Percentiles rank a stretch among this genome's conserved stretches.
Conservation (phyloP, 2,888 invertebrate species). For the Teleiodes luculella region DNA sequence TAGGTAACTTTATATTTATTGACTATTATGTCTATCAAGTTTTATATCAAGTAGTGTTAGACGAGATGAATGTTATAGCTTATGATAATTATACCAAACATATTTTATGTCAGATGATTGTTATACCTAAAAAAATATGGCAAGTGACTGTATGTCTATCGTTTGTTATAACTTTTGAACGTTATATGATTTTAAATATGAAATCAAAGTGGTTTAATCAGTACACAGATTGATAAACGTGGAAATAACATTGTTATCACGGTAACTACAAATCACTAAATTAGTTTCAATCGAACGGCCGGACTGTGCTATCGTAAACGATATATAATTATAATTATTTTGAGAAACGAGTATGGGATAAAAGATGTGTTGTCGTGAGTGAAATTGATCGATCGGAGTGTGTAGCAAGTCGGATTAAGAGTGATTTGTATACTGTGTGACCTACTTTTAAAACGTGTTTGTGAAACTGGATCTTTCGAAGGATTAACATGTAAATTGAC, state of each 20-base stretch:
- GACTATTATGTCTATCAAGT: too few relatives aligned
- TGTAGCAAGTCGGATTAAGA: neutral
- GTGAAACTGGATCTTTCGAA: neutral
- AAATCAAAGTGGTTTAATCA: constrained; percentile 20
- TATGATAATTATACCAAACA: too few relatives aligned
- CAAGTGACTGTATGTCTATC: too few relatives aligned
- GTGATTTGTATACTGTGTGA: neutral
- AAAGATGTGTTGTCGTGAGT: neutral
- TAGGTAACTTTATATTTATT: too few relatives aligned
- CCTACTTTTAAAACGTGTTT: constrained; percentile 2
- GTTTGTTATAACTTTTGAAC: too few relatives aligned
- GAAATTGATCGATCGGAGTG: neutral
- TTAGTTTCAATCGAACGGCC: constrained; percentile 13
- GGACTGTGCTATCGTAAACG: constrained; percentile 7
- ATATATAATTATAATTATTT: too few relatives aligned
- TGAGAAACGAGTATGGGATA: too few relatives aligned
- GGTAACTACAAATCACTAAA: constrained; percentile 14
- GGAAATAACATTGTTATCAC: constrained; percentile 19
- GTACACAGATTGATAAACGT: constrained; percentile 27
- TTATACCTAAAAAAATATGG: too few relatives aligned
- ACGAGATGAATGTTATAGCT: too few relatives aligned
- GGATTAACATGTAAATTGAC: constrained; percentile 1
- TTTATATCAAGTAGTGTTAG: too few relatives aligned
- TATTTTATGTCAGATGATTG: too few relatives aligned
- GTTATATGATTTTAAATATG: constrained; percentile 15